These are phyloP conservation scores for Protobothrops flavoviridis DNA, from an alignment of 2,113 vertebrate species.

Conservation along the genomic window DNA sequence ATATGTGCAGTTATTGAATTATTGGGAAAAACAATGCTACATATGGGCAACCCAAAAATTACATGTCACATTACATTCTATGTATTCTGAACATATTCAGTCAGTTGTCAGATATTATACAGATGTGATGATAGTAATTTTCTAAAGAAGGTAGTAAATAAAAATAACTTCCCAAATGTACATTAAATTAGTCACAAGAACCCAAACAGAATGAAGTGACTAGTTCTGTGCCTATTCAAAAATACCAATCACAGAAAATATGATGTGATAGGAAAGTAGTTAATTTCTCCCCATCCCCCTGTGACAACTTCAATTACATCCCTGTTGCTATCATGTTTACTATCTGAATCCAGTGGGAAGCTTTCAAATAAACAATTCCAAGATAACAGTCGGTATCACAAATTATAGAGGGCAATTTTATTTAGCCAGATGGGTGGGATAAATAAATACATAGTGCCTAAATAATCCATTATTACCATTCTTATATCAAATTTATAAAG, in stretches of 20 bases:
- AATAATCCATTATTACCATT: background rate
- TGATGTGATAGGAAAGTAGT: background rate
- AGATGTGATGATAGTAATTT: background rate
- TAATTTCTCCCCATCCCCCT: too few relatives aligned
- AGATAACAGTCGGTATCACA: background rate
- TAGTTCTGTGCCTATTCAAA: background rate
- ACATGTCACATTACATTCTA: background rate
- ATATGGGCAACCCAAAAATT: background rate
- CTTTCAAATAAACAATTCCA: background rate
- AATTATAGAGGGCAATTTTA: background rate
- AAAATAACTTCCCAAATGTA: background rate
- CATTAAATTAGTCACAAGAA: background rate
- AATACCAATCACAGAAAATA: background rate
- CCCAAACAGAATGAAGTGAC: background rate
- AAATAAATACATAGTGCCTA: background rate
- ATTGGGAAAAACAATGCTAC: background rate
- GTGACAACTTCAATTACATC: background rate
- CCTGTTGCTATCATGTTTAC: background rate
- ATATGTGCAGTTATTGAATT: background rate
- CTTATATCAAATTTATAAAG: background rate
- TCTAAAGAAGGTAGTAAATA: background rate
- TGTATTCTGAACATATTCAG: background rate
- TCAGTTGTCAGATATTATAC: background rate
- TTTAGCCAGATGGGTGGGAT: background rate
- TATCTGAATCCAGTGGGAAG: background rate